Conservation (phyloP, 2,888 invertebrate genomes). For the Keiferia lycopersicella region DNA sequence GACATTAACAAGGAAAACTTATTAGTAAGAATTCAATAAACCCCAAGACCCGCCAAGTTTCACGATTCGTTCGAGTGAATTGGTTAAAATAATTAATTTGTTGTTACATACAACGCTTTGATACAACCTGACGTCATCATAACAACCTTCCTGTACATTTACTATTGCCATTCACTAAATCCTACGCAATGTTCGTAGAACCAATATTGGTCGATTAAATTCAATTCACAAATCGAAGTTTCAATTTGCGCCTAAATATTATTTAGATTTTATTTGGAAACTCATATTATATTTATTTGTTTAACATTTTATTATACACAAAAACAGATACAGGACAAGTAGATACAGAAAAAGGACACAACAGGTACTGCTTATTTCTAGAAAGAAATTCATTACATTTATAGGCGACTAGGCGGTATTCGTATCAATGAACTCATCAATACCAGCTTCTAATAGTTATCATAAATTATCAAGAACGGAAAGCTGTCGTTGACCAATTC, state of each 20-base stretch:
- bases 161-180: slow-evolving; percentile 23
- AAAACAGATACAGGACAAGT: too few species aligned
- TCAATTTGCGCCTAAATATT: slow-evolving; percentile 2
- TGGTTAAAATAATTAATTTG: background rate
- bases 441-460: background rate
- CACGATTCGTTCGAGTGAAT: background rate
- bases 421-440: background rate
- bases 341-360: too few species aligned
- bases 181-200: slow-evolving; percentile 1
- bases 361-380: too few species aligned
- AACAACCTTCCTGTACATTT: slow-evolving; percentile 11
- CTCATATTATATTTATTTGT: too few species aligned
- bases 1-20: too few species aligned
- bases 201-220: background rate
- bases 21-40: too few species aligned
- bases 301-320: too few species aligned
- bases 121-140: background rate
- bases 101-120: too few species aligned
- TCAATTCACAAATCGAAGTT: slow-evolving; percentile 10
- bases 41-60: background rate
- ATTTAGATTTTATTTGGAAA: background rate
- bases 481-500: background rate
- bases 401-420: background rate
- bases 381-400: too few species aligned
- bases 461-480: background rate